Conservation (phyloP, 2,113 vertebrate genomes). For the Pterocles orientalis region DNA sequence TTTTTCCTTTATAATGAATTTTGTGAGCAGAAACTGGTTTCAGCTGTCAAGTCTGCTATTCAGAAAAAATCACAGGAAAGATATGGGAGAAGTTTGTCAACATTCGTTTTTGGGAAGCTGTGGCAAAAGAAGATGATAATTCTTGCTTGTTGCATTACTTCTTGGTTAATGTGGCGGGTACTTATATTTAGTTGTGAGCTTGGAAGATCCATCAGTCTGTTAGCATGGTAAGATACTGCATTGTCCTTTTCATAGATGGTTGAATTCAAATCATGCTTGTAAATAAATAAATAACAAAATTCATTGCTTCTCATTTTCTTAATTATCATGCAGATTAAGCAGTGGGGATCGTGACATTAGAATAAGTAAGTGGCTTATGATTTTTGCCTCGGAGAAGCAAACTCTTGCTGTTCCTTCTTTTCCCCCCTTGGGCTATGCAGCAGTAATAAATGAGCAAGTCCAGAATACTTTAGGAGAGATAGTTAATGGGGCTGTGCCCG, state of each 20-base stretch:
- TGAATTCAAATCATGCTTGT: slow-evolving; percentile 58
- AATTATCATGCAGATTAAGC: slow-evolving; percentile 80
- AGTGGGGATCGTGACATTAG: slow-evolving; percentile 77
- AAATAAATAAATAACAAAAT: slow-evolving; percentile 52
- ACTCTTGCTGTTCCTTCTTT: slow-evolving; percentile 61
- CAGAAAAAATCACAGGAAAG: neutral
- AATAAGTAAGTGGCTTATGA: slow-evolving; percentile 72
- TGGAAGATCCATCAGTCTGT: neutral
- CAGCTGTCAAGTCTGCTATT: neutral
- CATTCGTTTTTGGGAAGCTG: neutral
- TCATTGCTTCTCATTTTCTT: slow-evolving; percentile 72
- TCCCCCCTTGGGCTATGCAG: slow-evolving; percentile 64
- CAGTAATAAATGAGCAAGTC: slow-evolving; percentile 75
- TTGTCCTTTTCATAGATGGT: neutral
- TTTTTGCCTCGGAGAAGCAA: slow-evolving; percentile 73
- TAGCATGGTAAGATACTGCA: neutral
- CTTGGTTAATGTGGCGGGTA: neutral
- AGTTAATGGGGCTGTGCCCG: slow-evolving; percentile 72
- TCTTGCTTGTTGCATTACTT: neutral
- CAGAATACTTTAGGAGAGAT: slow-evolving; percentile 72
- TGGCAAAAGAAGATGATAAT: neutral
- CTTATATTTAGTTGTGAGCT: neutral
- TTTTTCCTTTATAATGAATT: neutral
- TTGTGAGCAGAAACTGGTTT: neutral
- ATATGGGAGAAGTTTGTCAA: neutral